These are phyloP conservation scores for Pterostichus niger DNA, from an alignment of 2,888 invertebrate genomes.

Conservation along the genomic window DNA sequence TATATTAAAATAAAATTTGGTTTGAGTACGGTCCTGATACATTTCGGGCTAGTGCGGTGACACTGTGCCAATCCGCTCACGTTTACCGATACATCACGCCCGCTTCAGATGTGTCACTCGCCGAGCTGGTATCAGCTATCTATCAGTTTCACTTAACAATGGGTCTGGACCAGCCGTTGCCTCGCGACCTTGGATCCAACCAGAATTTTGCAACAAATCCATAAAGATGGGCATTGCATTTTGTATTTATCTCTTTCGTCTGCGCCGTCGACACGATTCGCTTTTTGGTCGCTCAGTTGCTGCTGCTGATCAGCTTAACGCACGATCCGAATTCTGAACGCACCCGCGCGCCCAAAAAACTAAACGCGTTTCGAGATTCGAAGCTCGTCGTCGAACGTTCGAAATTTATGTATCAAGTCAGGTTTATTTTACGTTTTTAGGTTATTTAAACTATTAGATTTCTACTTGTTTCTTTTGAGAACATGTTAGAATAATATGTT, in stretches of 20 bases:
- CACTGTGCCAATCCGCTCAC: conserved; percentile 34
- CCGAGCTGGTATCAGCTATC: conserved; percentile 23
- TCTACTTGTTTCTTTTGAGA: conserved; percentile 27
- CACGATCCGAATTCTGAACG: conserved; percentile 46
- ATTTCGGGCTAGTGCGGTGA: not conserved
- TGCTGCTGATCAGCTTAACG: conserved; percentile 13
- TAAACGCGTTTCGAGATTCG: conserved; percentile 31
- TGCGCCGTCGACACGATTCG: conserved; percentile 72
- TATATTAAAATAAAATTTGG: not conserved
- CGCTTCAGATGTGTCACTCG: conserved; percentile 50
- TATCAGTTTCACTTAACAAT: conserved; percentile 52
- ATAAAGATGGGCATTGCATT: conserved; percentile 72
- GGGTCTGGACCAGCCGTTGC: conserved; percentile 15
- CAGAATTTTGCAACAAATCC: conserved; percentile 73
- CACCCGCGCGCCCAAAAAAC: conserved; percentile 54
- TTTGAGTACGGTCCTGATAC: conserved; percentile 19
- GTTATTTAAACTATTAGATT: conserved; percentile 51
- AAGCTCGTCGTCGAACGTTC: not conserved
- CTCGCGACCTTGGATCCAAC: conserved; percentile 70
- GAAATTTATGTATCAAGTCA: conserved; percentile 27
- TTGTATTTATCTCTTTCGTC: conserved; percentile 74
- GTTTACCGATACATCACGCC: conserved; percentile 58
- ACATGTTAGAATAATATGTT: conserved; percentile 29
- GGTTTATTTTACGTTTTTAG: conserved; percentile 34
- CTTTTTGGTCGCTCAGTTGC: conserved; percentile 68